These are phyloP conservation scores for Sepioteuthis lessoniana DNA, from an alignment of 2,888 invertebrate species.

Conservation along the genomic window DNA sequence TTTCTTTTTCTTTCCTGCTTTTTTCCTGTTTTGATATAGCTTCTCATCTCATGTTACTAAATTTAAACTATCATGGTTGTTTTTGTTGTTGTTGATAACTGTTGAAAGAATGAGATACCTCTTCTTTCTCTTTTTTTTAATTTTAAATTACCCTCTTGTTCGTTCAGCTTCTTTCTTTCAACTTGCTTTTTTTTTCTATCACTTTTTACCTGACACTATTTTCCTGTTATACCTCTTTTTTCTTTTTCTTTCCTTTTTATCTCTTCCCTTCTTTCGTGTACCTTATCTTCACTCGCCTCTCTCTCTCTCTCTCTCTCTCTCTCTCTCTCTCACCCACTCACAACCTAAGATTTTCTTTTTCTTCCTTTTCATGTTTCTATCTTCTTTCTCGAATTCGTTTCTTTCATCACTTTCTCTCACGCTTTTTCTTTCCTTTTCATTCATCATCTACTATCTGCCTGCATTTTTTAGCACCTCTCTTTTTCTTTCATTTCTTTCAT, in stretches of 20 bases:
- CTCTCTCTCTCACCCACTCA: background rate
- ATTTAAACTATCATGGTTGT: background rate
- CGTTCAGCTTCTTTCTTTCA: background rate
- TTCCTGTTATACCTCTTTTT: constrained; percentile 57
- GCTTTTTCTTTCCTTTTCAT: too few relatives aligned
- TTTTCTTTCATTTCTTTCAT: constrained; percentile 64
- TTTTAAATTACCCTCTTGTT: background rate
- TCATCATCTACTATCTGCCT: too few relatives aligned
- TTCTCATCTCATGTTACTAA: background rate
- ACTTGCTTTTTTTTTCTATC: background rate
- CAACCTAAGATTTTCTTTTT: background rate
- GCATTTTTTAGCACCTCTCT: background rate
- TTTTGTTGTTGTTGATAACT: background rate
- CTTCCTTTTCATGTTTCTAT: background rate
- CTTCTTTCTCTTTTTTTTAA: background rate
- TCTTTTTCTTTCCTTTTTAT: background rate
- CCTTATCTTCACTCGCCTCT: constrained; percentile 53
- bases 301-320: too few relatives aligned
- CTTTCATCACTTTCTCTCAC: background rate
- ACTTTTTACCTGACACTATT: constrained; percentile 64
- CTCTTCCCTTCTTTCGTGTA: constrained; percentile 46
- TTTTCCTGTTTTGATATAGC: background rate
- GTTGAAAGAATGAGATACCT: background rate
- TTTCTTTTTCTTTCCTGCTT: background rate
- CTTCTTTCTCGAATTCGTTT: background rate